Base-by-base conservation (phyloP, 2,113 vertebrate species). In the Heptranchias perlo region DNA sequence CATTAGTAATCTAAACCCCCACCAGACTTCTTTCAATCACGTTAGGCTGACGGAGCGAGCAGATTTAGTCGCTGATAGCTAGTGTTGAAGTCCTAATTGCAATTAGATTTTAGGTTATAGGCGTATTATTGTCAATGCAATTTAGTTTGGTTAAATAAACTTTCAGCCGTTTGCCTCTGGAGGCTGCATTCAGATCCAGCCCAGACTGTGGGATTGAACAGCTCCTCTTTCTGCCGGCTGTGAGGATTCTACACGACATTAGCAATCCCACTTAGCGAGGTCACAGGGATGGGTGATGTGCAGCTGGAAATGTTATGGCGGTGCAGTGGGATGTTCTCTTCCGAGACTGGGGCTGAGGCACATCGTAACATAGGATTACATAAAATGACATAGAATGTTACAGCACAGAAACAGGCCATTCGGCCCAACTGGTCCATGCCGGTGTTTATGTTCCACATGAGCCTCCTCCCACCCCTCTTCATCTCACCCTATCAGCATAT, bases 91-190 rank as follows among this genome's bases (percentile, higher is more conserved):
- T 18, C 54, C 35, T 93, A 93, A 93, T 93, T 93, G 58, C 89
- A 93, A 93, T 93, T 93, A 93, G 89, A 93, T 93, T 93, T 93
- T 93, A 93, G 89, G 64, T 93, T 93, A 93, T 93, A 58, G 39
- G 89, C 58, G n/a, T 93, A 93, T 93, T 93, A 93, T 93, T 93
- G 89, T 93, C 89, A 93, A 93, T 62, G 89, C 58, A 93, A 93
- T 93, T 93, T 93, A 62, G 35, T 64, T 62, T 93, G 16, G 58
- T 93, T 62, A 62, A 93, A 93, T 93, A 93, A 93, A 92, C 58
- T 62, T 93, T 62, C 35, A 93, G 58, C n/a, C n/a, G 1, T 61
- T 21, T 16, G 61, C 64, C 89, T 62, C 89, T 93, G 89, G 89
- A 93, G 89, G 58, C 16, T n/a, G 39, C 35, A n/a, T 39, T 93